Base-by-base conservation (phyloP, 2,113 vertebrate genomes). In the Accipiter cooperii region DNA sequence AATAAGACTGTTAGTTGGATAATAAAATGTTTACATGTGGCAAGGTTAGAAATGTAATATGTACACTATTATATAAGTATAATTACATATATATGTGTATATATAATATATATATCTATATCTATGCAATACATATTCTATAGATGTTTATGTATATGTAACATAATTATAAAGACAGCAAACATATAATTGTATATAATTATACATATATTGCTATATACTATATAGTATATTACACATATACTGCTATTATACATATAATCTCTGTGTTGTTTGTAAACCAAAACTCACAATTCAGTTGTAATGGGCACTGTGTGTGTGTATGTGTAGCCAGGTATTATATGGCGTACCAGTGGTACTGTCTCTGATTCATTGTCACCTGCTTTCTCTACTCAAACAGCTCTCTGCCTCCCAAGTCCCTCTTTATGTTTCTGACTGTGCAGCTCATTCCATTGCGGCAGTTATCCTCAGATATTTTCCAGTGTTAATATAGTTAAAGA, bases 311-410 rank as follows among this genome's bases (percentile, higher is more conserved):
- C 33, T 11, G 2, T 52, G 6, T 20, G 13, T 21, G 2, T 31
- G 33, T 47, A 6, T 47, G 28, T 26, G 10, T 10, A 55, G 20
- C 12, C 20, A 4, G 10, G 47, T 42, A 24, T 29, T 40, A 11
- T 5, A 22, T 1, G 2, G 5, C 3, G 14, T 46, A 20, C 8
- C 9, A 64, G 10, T 7, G 42, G 4, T 17, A 20, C 2, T 68
- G 19, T 8, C 13, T 74, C n/a, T 36, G 13, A 60, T 40, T 63
- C 29, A 31, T 52, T 8, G 44, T n/a, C 29, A 38, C 7, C 19
- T 38, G 6, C 44, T 69, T 84, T 33, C 26, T 34, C 17, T 47
- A 10, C 13, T 63, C 36, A 73, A 12, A 24, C 10, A 76, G 5
- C 8, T 42, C 7, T 64, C 33, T 29, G 5, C 16, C 52, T 66